These are phyloP conservation scores for Tupaia chinensis DNA, from an alignment of 2,113 vertebrate genomes.

Conservation along the genomic window DNA sequence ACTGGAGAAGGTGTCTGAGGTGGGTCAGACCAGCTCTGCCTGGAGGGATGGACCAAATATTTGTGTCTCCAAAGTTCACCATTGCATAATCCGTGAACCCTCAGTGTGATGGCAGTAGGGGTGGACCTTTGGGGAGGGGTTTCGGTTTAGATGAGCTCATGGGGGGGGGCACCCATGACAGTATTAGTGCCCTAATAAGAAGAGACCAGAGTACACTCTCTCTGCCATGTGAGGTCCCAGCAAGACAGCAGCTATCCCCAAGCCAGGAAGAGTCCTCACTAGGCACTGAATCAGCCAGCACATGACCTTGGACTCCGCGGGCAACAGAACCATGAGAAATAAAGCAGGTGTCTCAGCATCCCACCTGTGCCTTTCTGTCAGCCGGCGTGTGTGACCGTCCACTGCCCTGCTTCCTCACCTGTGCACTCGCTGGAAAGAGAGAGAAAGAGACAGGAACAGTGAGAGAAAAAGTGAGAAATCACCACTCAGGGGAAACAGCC, in stretches of 20 bases:
- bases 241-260: not conserved
- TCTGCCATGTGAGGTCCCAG: not conserved
- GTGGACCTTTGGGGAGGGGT: too few relatives aligned
- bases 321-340: not conserved
- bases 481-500: too few relatives aligned
- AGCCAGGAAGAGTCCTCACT: not conserved
- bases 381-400: rapidly evolving
- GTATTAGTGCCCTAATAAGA: not conserved
- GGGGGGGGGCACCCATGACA: not conserved
- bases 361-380: too few relatives aligned
- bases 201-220: not conserved
- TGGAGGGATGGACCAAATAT: too few relatives aligned
- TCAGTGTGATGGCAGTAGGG: too few relatives aligned
- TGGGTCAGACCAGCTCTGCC: not conserved
- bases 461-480: too few relatives aligned
- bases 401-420: not conserved
- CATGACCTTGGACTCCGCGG: not conserved
- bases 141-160: not conserved
- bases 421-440: too few relatives aligned
- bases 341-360: not conserved
- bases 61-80: not conserved
- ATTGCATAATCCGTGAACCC: too few relatives aligned
- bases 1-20: not conserved
- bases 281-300: not conserved
- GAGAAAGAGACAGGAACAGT: too few relatives aligned